Conservation (phyloP, 2,888 invertebrate genomes). For the Lagria hirta region DNA sequence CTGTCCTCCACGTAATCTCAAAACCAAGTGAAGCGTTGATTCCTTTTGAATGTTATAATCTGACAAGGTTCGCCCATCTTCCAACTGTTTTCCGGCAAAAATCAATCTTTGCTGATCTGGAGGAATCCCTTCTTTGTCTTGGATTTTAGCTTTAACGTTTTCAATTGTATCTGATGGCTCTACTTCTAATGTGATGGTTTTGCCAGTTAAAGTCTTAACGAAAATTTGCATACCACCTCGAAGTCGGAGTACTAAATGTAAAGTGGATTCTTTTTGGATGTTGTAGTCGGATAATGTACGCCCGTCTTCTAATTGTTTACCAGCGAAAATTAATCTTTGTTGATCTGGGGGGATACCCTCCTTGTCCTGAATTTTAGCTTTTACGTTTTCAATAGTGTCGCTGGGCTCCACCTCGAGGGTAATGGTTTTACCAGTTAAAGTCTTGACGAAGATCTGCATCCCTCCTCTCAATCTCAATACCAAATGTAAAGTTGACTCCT, state of each 20-base stretch:
- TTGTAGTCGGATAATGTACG: constrained; percentile 67
- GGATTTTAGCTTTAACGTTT: constrained; percentile 60
- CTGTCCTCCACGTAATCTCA: constrained; percentile 85
- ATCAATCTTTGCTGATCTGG: constrained; percentile 62
- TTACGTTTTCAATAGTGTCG: constrained; percentile 67
- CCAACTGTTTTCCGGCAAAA: constrained; percentile 67
- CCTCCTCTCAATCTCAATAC: constrained; percentile 89
- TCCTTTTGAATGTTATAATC: constrained; percentile 94
- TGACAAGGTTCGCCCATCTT: constrained; percentile 87
- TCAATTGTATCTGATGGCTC: constrained; percentile 63
- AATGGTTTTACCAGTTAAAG: constrained; percentile 60
- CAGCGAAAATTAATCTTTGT: constrained; percentile 66
- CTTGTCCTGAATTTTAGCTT: constrained; percentile 62
- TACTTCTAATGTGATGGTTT: constrained; percentile 60
- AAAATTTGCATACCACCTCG: constrained; percentile 66
- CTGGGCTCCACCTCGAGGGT: constrained; percentile 63
- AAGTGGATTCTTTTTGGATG: constrained; percentile 65
- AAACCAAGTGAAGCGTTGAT: constrained; percentile 89
- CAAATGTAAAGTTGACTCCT: constrained; percentile 86
- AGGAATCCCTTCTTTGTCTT: constrained; percentile 80
- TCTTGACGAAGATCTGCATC: constrained; percentile 62
- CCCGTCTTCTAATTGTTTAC: constrained; percentile 71
- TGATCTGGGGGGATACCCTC: constrained; percentile 63
- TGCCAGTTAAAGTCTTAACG: constrained; percentile 62
- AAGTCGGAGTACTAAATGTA: constrained; percentile 61